Base-by-base conservation (phyloP, 2,888 invertebrate genomes). In the Heliconius ethilla region DNA sequence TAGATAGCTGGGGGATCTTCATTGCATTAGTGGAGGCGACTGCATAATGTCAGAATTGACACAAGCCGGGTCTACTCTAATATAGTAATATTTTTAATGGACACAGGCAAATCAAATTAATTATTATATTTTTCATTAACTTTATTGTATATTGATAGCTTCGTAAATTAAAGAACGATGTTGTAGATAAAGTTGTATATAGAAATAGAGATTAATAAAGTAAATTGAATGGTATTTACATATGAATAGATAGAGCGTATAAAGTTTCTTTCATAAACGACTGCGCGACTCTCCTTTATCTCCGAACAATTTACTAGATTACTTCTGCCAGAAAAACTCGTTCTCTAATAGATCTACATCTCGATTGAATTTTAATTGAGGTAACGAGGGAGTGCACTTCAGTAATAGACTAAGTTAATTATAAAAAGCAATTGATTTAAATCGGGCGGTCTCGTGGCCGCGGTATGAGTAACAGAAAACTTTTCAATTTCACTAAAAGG, bases 401-500 rank as follows among this genome's bases (percentile, higher is more conserved):
- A 91, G 90, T 91, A 91, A 90, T 88, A 86, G 88, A 89, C 87
- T 92, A 92, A 93, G 92, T 92, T 94, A 94, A 94, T 94, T 94
- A 94, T 91, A 92, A 93, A 93, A 94, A 90, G 92, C 93, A 94
- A 94, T 94, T 92, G 94, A 94, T 94, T 92, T 92, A 93, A 94
- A 92, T 92, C 92, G 91, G 90, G 90, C 89, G 88, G 91, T 91
- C 92, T 91, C 92, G 91, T 87, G 91, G 90, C 84, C 90, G 90
- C 89, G 90, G 92, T 93, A 92, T 93, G 93, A 94, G 93, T 94
- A 92, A 93, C 91, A 94, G 94, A 94, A 94, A 95, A 94, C 90
- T 94, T 95, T 94, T 94, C 94, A 94, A 95, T 95, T 94, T 93
- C 91, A 94, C 94, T 95, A 95, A 95, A 94, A 95, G 95, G 94